phyloP scores from a whole-genome alignment of 2,797 vertebrate species.

The Salarias fasciatus region DNA sequence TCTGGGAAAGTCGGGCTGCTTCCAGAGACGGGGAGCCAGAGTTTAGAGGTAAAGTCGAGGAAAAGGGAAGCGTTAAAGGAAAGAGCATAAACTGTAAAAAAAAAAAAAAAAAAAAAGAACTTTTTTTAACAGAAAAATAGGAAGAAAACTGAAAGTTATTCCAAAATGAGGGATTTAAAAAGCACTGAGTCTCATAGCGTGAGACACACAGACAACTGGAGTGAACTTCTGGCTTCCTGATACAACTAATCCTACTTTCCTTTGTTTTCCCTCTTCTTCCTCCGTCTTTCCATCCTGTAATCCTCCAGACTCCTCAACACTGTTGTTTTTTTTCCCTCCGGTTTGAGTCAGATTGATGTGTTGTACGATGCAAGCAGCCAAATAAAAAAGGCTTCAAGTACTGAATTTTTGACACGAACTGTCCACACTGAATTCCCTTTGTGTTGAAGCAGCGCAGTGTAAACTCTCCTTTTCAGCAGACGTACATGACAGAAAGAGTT shows the following conservation, averaged over 20 bases:
- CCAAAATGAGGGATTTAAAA: background rate
- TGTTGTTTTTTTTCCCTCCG: slow-evolving; percentile 25
- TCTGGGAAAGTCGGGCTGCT: slow-evolving; percentile 85
- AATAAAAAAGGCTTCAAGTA: slow-evolving; percentile 32
- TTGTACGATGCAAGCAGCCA: slow-evolving; percentile 40
- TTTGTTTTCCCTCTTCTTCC: slow-evolving; percentile 15
- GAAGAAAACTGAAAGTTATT: too few species aligned
- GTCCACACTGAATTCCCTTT: too few species aligned
- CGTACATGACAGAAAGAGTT: slow-evolving; percentile 12
- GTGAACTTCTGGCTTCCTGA: slow-evolving; percentile 15
- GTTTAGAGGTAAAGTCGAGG: slow-evolving; percentile 17
- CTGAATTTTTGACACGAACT: too few species aligned
- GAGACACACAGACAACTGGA: slow-evolving; percentile 15
- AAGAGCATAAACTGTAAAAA: too few species aligned
- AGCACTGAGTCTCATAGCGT: background rate
- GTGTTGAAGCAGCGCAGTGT: too few species aligned
- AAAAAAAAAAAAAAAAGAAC: too few species aligned
- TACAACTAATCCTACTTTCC: background rate
- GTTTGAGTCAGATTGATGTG: slow-evolving; percentile 59
- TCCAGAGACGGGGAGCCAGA: slow-evolving; percentile 43
- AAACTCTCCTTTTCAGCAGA: too few species aligned
- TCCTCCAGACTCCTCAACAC: slow-evolving; percentile 36
- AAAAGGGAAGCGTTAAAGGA: slow-evolving; percentile 28
- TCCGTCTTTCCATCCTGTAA: slow-evolving; percentile 39
- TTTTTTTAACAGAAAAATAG: too few species aligned